Base-by-base conservation (phyloP, 2,888 invertebrate genomes). In the Lepidonotus clava region DNA sequence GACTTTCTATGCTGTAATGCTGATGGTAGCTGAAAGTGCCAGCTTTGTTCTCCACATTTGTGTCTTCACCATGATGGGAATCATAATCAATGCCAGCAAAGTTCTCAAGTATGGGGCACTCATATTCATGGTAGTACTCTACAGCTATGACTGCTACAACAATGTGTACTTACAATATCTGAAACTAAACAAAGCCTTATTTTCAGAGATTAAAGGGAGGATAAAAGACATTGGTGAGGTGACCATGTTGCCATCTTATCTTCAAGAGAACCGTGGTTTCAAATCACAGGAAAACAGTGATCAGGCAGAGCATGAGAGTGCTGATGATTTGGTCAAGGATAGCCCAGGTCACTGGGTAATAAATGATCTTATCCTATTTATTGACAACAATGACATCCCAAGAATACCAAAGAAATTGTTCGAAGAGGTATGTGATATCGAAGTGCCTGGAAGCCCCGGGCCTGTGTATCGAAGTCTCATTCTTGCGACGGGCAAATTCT, bases 71-170 rank as follows among this genome's bases (percentile, higher is more conserved):
- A 91, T 93, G 92, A 93, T 93, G 93, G 93, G 93, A 0, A 92
- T 93, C 61, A 93, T 93, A 41, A 92, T 93, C 11, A 93, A 93
- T 83, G 93, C 93, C 0, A 92, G 92, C 4, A 91, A 90, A 24
- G 92, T 92, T 1, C 90, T 93, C 4, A 91, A 92, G 80, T 93
- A 93, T 86, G 92, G 93, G 24, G 91, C 92, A 21, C 92, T 93
- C 90, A 92, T 91, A 21, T 88, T 93, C 24, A 90, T 93, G 36
- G 93, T 93, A 24, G 90, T 93, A 36, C 92, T 93, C n/a, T 93
- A 93, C 90, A 93, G 92, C 91, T 92, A 89, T 91, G 92, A 90
- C 89, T 93, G 93, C 86, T 93, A 93, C 88, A 92, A 91, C 88
- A 92, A 93, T 87, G 93, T 93, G 28, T 93, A 93, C 86, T 91